phyloP scores from a whole-genome alignment of 2,113 vertebrate species.

The Meriones unguiculatus region DNA sequence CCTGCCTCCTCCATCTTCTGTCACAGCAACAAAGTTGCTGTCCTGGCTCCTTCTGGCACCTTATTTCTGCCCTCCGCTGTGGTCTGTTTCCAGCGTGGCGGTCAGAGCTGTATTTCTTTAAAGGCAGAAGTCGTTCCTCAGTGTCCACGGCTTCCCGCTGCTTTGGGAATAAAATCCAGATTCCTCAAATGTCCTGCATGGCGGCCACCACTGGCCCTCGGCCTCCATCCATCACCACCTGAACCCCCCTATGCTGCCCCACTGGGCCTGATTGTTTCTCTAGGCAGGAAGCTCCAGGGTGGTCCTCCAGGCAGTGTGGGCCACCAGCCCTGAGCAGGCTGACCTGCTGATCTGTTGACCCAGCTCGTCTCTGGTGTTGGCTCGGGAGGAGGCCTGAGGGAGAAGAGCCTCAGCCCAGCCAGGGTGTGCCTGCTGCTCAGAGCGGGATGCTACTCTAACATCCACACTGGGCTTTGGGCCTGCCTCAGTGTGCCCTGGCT shows the following conservation, averaged over 20 bases:
- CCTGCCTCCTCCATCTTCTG: neutral
- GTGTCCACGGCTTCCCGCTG: conserved; percentile 54
- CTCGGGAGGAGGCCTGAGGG: too few relatives aligned
- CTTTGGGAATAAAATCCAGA: conserved; percentile 62
- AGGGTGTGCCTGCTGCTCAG: conserved; percentile 32
- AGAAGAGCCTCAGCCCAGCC: conserved; percentile 69
- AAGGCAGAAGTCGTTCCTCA: conserved; percentile 55
- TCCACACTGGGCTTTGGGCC: fast-evolving
- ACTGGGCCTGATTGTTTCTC: neutral
- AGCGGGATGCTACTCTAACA: conserved; percentile 51
- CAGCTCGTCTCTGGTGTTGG: neutral
- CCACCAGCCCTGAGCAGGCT: neutral
- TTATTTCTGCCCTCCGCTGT: neutral
- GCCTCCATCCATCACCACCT: neutral
- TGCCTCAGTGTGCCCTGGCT: neutral
- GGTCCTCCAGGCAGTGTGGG: conserved; percentile 42
- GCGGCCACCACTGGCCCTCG: neutral
- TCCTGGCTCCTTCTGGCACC: neutral
- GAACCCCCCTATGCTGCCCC: fast-evolving
- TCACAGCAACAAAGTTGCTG: fast-evolving
- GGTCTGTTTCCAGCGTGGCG: neutral
- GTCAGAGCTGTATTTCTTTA: neutral
- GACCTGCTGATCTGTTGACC: neutral
- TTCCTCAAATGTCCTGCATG: neutral
- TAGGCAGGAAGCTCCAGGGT: conserved; percentile 56